Evolutionary conservation across 2,888 invertebrate species (phyloP).

Genomic region (Amphipoea lucens): DNA sequence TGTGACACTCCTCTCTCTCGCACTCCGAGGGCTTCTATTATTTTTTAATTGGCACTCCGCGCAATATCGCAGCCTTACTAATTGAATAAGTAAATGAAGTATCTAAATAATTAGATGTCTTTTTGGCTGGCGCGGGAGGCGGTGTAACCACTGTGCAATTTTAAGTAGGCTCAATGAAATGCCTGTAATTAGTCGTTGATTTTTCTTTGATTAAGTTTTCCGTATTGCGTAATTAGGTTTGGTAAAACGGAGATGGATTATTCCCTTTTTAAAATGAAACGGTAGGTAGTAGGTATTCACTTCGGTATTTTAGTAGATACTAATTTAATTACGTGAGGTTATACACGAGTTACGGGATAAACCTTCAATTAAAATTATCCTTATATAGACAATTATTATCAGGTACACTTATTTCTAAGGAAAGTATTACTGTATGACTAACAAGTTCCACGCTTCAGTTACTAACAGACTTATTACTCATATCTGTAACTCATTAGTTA

Average conservation of each 20-base stretch:
- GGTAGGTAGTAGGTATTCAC: background rate
- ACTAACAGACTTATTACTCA: constrained; percentile 52
- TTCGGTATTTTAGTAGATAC: background rate
- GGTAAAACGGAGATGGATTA: background rate
- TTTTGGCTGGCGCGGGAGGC: constrained; percentile 78
- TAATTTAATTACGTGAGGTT: background rate
- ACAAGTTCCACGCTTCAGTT: constrained; percentile 26
- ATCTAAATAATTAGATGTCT: constrained; percentile 88
- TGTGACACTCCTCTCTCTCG: constrained; percentile 80
- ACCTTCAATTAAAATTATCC: constrained; percentile 26
- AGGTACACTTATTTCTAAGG: constrained; percentile 32
- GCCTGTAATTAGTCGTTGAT: constrained; percentile 52
- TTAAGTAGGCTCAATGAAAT: constrained; percentile 47
- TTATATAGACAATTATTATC: background rate
- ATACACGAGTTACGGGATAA: constrained; percentile 1
- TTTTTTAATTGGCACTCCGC: constrained; percentile 89
- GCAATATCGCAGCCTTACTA: constrained; percentile 85
- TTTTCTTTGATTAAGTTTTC: constrained; percentile 41
- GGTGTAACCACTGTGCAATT: constrained; percentile 68
- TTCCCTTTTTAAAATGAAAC: background rate
- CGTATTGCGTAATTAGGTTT: background rate
- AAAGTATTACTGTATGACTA: constrained; percentile 26
- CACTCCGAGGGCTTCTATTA: constrained; percentile 83
- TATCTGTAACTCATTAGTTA: constrained; percentile 65
- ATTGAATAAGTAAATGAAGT: constrained; percentile 89